phyloP scores from a whole-genome alignment of 2,888 invertebrate genomes.

The Meiosimyza decipiens region DNA sequence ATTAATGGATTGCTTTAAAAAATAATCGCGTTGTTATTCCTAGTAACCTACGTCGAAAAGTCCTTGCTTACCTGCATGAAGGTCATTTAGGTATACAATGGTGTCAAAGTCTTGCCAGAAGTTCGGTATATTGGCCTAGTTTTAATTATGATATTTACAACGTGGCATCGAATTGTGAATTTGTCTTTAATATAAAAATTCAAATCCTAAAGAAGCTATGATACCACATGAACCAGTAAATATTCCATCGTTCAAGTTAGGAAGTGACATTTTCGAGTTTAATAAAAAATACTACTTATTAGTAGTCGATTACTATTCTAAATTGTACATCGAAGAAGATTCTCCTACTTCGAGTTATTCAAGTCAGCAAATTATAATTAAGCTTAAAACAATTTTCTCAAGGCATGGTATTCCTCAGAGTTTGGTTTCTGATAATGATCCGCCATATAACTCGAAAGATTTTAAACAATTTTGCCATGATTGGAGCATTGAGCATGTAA shows the following conservation, averaged over 20 bases:
- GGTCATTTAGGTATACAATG: conserved; percentile 46
- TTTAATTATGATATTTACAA: conserved; percentile 38
- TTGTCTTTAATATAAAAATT: conserved; percentile 36
- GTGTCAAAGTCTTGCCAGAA: conserved; percentile 15
- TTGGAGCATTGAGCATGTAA: conserved; percentile 18
- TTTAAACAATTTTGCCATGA: conserved; percentile 14
- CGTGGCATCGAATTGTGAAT: not conserved
- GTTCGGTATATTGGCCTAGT: conserved; percentile 40
- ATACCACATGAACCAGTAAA: conserved; percentile 18
- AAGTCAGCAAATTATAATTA: conserved; percentile 18
- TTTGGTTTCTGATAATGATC: not conserved
- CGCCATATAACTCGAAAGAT: not conserved
- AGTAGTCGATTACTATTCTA: conserved; percentile 2
- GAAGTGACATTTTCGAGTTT: conserved; percentile 36
- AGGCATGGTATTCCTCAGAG: conserved; percentile 27
- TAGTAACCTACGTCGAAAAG: conserved; percentile 42
- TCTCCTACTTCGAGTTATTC: conserved; percentile 12
- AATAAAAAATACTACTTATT: conserved; percentile 27
- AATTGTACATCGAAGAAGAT: conserved; percentile 19
- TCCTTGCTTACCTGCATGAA: conserved; percentile 49
- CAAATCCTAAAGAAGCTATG: conserved; percentile 31
- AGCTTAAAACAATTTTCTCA: conserved; percentile 35
- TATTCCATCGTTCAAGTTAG: conserved; percentile 28
- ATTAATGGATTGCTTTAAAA: conserved; percentile 40
- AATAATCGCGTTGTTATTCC: conserved; percentile 43